Evolutionary conservation across 1,140 invertebrate species (phyloP).

Genomic region (Drosophila repletoides): DNA sequence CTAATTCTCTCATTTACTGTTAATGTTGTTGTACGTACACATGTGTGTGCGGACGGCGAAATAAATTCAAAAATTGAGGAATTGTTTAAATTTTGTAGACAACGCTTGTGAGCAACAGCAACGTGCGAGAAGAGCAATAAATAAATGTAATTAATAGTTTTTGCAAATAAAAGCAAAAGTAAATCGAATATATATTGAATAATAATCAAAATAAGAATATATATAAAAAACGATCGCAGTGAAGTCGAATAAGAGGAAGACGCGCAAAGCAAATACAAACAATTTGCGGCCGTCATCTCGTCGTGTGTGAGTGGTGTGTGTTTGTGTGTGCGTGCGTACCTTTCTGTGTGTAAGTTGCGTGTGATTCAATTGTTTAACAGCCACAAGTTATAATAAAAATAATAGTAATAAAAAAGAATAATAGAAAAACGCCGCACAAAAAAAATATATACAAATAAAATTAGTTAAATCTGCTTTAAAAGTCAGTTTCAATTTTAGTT

Average conservation of each 20-base stretch:
- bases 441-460: conserved; percentile 1
- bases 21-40: conserved; percentile 47
- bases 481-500: conserved; percentile 10
- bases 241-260: conserved; percentile 25
- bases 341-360: conserved; percentile 25
- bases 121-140: conserved; percentile 8
- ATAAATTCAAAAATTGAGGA: conserved; percentile 36
- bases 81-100: conserved; percentile 27
- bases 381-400: conserved; percentile 20
- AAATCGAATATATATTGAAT: no score
- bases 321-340: neutral
- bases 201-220: conserved; percentile 4
- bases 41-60: conserved; percentile 42
- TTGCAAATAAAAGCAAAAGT: neutral
- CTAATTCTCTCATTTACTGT: conserved; percentile 44
- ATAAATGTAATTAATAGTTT: conserved; percentile 24
- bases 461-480: conserved; percentile 10
- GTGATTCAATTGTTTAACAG: conserved; percentile 55
- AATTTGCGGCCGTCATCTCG: conserved; percentile 39
- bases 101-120: conserved; percentile 19
- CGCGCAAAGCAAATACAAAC: conserved; percentile 43
- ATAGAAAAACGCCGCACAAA: neutral
- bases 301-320: conserved; percentile 16
- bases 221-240: conserved; percentile 22
- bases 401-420: conserved; percentile 12